phyloP scores from a whole-genome alignment of 1,140 invertebrate genomes.

The Tetramorium alpestre region DNA sequence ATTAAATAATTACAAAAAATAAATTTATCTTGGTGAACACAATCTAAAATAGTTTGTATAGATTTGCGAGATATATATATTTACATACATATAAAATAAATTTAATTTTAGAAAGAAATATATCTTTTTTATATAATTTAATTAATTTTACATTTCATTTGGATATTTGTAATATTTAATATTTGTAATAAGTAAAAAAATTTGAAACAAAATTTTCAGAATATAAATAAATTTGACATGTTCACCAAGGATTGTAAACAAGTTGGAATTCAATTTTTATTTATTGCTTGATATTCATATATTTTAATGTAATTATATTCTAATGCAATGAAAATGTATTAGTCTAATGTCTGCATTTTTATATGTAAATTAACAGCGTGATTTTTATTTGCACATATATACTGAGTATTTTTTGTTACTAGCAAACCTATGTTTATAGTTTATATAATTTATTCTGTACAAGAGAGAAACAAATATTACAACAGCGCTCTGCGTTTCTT shows the following conservation, averaged over 20 bases:
- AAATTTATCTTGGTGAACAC: constrained; percentile 1
- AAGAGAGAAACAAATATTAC: background rate
- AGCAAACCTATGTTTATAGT: background rate
- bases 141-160: background rate
- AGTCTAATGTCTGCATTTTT: background rate
- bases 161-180: background rate
- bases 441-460: constrained; percentile 15
- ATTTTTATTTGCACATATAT: constrained; percentile 13
- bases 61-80: background rate
- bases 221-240: background rate
- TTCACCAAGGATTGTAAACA: background rate
- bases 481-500: background rate
- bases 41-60: background rate
- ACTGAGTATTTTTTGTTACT: constrained; percentile 25
- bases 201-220: background rate
- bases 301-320: background rate
- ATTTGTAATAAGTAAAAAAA: background rate
- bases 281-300: background rate
- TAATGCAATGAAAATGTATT: background rate
- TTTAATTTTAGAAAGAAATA: constrained; percentile 10
- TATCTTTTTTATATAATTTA: background rate
- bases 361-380: background rate
- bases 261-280: background rate
- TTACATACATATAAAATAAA: constrained; percentile 2
- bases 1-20: background rate